Percentiles rank a stretch among this genome's conserved stretches.
These are phyloP conservation scores for Sitta carolinensis DNA, from an alignment of 2,797 vertebrate species.

Conservation along the genomic window DNA sequence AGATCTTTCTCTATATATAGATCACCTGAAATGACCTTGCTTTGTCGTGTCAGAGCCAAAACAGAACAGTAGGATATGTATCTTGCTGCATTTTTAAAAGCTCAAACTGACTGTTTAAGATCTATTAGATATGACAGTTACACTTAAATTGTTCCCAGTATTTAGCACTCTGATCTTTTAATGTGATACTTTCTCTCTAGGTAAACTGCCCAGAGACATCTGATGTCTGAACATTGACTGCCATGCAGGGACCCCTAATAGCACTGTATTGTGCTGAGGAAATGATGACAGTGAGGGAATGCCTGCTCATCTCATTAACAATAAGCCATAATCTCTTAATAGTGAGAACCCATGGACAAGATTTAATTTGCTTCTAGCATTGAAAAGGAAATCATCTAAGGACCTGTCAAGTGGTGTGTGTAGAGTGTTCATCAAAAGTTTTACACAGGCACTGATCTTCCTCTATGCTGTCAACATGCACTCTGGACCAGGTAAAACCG, in stretches of 20 bases:
- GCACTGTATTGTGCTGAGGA: neutral
- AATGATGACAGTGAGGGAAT: neutral
- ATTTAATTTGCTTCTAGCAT: neutral
- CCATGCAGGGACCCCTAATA: neutral
- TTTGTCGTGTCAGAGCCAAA: conserved; percentile 36
- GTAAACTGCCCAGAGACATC: conserved; percentile 10
- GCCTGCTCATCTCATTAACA: neutral
- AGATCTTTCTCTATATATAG: conserved; percentile 55
- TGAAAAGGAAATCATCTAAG: neutral
- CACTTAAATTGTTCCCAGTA: neutral
- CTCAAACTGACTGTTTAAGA: neutral
- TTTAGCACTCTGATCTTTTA: neutral
- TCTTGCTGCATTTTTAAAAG: conserved; percentile 31
- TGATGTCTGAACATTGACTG: neutral
- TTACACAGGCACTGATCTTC: neutral
- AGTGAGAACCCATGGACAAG: neutral
- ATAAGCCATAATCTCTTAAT: neutral
- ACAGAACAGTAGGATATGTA: neutral
- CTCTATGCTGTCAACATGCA: neutral
- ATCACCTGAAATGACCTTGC: conserved; percentile 66
- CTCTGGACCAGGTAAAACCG: neutral
- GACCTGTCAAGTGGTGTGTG: neutral
- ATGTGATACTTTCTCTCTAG: neutral
- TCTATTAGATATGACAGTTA: neutral
- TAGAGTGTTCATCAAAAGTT: neutral